Percentiles rank a stretch among this genome's conserved stretches.
Evolutionary conservation across 2,888 invertebrate genomes (phyloP).

Genomic region (Lasioglossum morio): DNA sequence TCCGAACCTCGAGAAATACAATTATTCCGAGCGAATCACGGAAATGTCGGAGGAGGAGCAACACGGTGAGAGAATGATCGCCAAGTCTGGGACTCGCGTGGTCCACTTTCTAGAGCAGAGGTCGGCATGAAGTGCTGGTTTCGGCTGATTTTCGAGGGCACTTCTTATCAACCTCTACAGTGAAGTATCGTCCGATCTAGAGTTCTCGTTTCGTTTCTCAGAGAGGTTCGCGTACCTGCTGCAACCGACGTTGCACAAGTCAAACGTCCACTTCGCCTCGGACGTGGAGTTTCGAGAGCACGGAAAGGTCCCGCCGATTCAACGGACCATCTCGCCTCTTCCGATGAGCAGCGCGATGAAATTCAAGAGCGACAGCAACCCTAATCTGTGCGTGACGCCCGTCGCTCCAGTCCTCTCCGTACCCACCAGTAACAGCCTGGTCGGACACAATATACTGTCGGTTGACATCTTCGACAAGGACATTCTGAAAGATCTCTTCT

Average conservation of each 20-base stretch:
- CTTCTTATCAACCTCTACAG: too few species aligned
- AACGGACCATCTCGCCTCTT: constrained; percentile 78
- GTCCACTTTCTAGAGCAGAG: background rate
- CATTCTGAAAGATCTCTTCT: constrained; percentile 96
- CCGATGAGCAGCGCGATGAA: constrained; percentile 71
- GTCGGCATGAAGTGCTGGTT: too few species aligned
- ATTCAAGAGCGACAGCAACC: constrained; percentile 81
- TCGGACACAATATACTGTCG: constrained; percentile 93
- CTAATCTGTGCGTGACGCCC: constrained; percentile 75
- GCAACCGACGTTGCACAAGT: constrained; percentile 70
- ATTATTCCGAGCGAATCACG: constrained; percentile 21
- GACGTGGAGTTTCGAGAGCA: constrained; percentile 73
- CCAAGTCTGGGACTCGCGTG: background rate
- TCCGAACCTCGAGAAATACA: constrained; percentile 76
- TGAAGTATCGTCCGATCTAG: background rate
- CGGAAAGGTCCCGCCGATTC: constrained; percentile 74
- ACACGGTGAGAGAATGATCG: constrained; percentile 63
- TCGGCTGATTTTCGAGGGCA: too few species aligned
- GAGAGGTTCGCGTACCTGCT: constrained; percentile 71
- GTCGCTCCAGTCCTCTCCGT: constrained; percentile 63
- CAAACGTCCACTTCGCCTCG: constrained; percentile 75
- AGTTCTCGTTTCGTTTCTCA: constrained; percentile 43
- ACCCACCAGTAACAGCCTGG: constrained; percentile 85
- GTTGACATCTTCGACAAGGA: constrained; percentile 96
- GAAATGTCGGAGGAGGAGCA: constrained; percentile 76